phyloP scores from a whole-genome alignment of 2,797 vertebrate genomes.

The Schizopygopsis malacanthus region DNA sequence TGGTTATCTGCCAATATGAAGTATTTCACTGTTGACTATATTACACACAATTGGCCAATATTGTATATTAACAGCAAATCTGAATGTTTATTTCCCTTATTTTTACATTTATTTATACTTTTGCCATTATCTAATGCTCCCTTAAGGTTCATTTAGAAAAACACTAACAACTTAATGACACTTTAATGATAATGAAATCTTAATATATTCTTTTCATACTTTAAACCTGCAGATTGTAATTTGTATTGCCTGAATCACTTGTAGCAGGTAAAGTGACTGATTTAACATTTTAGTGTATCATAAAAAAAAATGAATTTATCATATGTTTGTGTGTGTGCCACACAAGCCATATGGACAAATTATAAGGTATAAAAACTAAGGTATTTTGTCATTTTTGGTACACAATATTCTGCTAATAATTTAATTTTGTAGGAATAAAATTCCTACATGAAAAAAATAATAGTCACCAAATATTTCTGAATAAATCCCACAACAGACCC shows the following conservation, averaged over 20 bases:
- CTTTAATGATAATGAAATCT: no score
- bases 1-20: not conserved
- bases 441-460: not conserved
- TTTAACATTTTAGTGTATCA: not conserved
- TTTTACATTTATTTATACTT: no score
- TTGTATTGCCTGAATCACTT: not conserved
- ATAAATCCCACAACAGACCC: conserved; percentile 2
- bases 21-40: not conserved
- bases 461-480: not conserved
- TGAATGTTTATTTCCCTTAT: not conserved
- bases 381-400: not conserved
- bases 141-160: no score
- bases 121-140: no score
- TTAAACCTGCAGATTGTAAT: no score
- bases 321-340: no score
- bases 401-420: not conserved
- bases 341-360: not conserved
- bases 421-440: not conserved
- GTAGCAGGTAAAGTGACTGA: not conserved
- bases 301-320: no score
- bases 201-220: no score
- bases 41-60: not conserved
- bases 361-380: no score
- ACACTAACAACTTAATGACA: no score
- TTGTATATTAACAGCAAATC: not conserved